These are phyloP conservation scores for Diaprepes abbreviatus DNA, from an alignment of 2,888 invertebrate species.

Conservation along the genomic window DNA sequence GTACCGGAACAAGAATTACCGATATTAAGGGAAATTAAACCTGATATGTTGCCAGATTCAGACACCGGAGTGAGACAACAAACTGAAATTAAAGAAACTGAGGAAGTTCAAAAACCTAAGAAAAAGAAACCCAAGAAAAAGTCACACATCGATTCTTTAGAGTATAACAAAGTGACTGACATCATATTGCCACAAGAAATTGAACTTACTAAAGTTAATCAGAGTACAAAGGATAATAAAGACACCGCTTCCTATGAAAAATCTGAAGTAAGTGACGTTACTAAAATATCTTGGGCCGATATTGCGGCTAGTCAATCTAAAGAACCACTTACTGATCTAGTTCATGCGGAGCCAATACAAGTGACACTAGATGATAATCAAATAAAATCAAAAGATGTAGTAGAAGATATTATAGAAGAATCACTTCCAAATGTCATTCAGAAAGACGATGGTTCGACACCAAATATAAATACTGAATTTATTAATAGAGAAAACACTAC, in stretches of 20 bases:
- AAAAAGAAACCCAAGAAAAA: background rate
- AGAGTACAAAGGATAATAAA: background rate
- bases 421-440: background rate
- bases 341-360: background rate
- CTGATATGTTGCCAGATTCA: background rate
- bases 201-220: background rate
- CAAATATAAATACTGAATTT: conserved; percentile 12
- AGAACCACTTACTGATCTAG: background rate
- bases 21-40: background rate
- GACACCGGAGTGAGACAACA: background rate
- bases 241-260: background rate
- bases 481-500: background rate
- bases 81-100: background rate
- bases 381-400: background rate
- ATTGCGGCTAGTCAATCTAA: background rate
- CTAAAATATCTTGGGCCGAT: background rate
- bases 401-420: background rate
- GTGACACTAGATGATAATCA: too few species aligned
- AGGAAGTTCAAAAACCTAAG: background rate
- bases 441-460: background rate
- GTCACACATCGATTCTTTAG: background rate
- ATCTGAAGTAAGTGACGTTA: too few species aligned
- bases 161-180: background rate
- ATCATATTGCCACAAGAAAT: background rate
- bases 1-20: background rate